These are phyloP conservation scores for Naso thynnoides DNA, from an alignment of 2,797 vertebrate species.

Conservation along the genomic window DNA sequence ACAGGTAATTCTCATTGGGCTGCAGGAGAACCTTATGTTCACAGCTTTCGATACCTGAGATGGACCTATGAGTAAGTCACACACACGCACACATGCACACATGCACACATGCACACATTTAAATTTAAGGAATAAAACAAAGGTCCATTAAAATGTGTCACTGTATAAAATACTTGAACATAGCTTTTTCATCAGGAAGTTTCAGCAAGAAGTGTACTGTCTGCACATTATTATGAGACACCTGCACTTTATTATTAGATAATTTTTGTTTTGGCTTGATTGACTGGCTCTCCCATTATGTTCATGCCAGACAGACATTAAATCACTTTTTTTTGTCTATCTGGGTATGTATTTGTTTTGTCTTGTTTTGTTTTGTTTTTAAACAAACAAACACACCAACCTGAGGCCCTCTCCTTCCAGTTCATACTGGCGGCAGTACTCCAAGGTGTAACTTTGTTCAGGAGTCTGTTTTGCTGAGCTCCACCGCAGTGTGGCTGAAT, in stretches of 20 bases:
- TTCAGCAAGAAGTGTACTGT: not conserved
- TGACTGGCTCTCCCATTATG: not conserved
- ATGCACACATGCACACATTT: conserved; percentile 2
- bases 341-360: not conserved
- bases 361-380: too few relatives aligned
- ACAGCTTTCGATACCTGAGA: conserved; percentile 88
- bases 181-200: not conserved
- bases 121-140: not conserved
- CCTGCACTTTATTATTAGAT: not conserved
- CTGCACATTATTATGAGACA: not conserved
- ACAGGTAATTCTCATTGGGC: conserved; percentile 95
- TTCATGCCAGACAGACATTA: not conserved
- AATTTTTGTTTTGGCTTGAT: not conserved
- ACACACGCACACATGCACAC: conserved; percentile 15
- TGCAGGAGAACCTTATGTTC: conserved; percentile 91
- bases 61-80: conserved; percentile 83
- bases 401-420: conserved; percentile 95
- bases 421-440: conserved; percentile 94
- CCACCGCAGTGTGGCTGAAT: conserved; percentile 91
- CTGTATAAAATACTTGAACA: not conserved
- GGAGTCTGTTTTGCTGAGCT: conserved; percentile 61
- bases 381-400: conserved; percentile 77
- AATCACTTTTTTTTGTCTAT: too few relatives aligned
- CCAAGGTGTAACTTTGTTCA: conserved; percentile 89
- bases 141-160: not conserved